A percentile compares a stretch with the other conserved stretches of the same genome.
Evolutionary conservation across 2,797 vertebrate genomes (phyloP).

Genomic region (Toxotes lorentzi): DNA sequence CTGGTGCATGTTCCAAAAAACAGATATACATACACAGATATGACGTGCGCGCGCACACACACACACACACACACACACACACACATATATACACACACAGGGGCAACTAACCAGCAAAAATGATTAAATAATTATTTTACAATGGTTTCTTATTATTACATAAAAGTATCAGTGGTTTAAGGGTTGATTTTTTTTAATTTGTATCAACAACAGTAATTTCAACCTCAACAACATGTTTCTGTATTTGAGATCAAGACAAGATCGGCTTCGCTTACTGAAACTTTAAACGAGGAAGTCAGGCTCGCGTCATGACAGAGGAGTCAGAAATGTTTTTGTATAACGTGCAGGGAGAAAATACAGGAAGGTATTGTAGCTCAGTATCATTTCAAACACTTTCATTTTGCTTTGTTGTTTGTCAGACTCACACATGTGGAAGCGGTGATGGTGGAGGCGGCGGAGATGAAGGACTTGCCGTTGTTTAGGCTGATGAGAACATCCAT

Average conservation of each 20-base stretch:
- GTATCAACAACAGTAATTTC: neutral
- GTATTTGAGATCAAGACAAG: too few relatives aligned
- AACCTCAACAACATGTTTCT: neutral
- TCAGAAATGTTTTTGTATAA: neutral
- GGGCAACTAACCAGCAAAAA: too few relatives aligned
- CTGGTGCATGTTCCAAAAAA: too few relatives aligned
- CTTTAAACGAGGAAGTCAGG: neutral
- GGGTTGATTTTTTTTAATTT: neutral
- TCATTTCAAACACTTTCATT: neutral
- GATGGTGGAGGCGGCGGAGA: conserved; percentile 89
- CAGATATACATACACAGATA: too few relatives aligned
- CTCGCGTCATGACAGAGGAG: neutral
- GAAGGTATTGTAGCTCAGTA: neutral
- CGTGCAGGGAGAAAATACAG: too few relatives aligned
- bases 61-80: too few relatives aligned
- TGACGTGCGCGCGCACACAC: too few relatives aligned
- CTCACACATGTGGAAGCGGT: conserved; percentile 95
- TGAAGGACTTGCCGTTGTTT: conserved; percentile 89
- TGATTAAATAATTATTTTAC: too few relatives aligned
- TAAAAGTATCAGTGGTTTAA: neutral
- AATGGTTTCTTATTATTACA: neutral
- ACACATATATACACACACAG: too few relatives aligned
- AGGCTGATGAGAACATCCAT: conserved; percentile 94
- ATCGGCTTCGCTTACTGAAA: neutral
- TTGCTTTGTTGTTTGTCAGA: conserved; percentile 46